These are phyloP conservation scores for Diaprepes abbreviatus DNA, from an alignment of 2,888 invertebrate species.

Conservation along the genomic window DNA sequence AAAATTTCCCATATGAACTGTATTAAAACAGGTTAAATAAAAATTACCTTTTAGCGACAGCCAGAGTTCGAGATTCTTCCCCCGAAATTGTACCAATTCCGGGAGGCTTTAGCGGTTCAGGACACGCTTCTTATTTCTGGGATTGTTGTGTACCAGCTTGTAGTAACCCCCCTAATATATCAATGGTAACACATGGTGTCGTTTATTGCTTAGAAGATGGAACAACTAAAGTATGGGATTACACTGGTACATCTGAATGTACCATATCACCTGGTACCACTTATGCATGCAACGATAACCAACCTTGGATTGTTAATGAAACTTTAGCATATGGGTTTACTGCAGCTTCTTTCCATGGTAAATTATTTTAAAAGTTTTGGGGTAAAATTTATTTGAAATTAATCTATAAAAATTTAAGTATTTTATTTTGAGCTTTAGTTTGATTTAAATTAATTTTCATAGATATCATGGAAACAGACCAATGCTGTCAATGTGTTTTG, in stretches of 20 bases:
- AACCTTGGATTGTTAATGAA: slow-evolving; percentile 47
- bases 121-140: slow-evolving; percentile 8
- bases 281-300: slow-evolving; percentile 44
- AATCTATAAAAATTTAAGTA: no score
- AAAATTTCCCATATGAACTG: no score
- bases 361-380: no score
- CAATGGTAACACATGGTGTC: background rate
- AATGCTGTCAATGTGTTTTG: slow-evolving; percentile 51
- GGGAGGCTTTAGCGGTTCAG: slow-evolving; percentile 22
- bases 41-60: slow-evolving; percentile 8
- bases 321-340: slow-evolving; percentile 50
- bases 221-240: slow-evolving; percentile 16
- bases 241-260: slow-evolving; percentile 23
- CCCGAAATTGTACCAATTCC: slow-evolving; percentile 21
- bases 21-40: no score
- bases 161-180: background rate
- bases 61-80: background rate
- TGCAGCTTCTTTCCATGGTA: slow-evolving; percentile 48
- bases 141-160: slow-evolving; percentile 18
- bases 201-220: slow-evolving; percentile 21
- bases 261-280: background rate
- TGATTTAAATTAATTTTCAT: no score
- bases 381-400: no score
- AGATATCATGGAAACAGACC: slow-evolving; percentile 42
- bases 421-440: no score